Conservation (phyloP, 2,797 vertebrate genomes). For the Molossus alvarezi region DNA sequence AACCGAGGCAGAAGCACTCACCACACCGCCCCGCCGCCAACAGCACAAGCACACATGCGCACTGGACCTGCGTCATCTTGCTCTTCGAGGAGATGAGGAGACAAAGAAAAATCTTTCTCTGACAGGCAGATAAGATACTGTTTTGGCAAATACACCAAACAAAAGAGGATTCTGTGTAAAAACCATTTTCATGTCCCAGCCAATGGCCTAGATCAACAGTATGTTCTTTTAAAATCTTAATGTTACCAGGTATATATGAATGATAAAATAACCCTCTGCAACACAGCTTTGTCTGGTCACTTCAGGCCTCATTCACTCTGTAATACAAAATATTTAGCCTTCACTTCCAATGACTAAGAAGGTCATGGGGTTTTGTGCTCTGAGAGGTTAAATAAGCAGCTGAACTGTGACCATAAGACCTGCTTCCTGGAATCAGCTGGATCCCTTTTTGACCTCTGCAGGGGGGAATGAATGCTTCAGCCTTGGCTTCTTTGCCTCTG, state of each 20-base stretch:
- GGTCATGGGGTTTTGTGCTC: neutral
- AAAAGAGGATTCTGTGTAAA: neutral
- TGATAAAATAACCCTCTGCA: neutral
- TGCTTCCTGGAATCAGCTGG: neutral
- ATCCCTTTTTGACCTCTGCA: neutral
- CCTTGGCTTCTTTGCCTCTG: neutral
- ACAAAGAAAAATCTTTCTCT: neutral
- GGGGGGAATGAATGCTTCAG: too few species aligned
- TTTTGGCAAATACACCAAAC: neutral
- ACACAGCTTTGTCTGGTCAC: neutral
- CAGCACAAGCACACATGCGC: neutral
- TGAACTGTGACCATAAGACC: neutral
- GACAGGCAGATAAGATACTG: neutral
- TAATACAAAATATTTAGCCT: neutral
- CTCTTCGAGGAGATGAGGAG: neutral
- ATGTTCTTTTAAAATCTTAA: constrained; percentile 14
- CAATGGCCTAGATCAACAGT: neutral
- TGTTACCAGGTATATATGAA: neutral
- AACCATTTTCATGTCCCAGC: neutral
- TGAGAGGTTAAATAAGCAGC: neutral
- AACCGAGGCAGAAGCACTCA: neutral
- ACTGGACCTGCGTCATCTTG: neutral
- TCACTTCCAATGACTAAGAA: neutral
- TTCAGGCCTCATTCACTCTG: neutral
- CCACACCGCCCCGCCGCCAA: neutral